Evolutionary conservation across 2,113 vertebrate genomes (phyloP).

Genomic region (Ondatra zibethicus): DNA sequence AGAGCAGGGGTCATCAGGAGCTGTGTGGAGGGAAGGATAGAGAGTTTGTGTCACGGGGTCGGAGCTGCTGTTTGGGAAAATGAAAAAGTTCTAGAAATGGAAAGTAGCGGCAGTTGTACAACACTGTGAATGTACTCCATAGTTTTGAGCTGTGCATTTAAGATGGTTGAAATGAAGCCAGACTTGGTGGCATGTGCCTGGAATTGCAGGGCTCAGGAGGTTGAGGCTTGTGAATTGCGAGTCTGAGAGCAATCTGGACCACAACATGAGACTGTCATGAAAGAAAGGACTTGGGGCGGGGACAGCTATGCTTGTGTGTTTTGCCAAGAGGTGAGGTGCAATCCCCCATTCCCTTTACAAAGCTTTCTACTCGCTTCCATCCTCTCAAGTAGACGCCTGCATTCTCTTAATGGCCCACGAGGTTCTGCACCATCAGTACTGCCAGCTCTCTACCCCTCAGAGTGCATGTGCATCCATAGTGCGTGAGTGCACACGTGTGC

Average conservation of each 20-base stretch:
- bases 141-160: background rate
- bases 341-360: background rate
- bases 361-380: background rate
- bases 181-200: background rate
- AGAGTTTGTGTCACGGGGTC: background rate
- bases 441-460: background rate
- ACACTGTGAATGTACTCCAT: background rate
- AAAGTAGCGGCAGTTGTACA: background rate
- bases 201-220: background rate
- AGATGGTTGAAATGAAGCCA: background rate
- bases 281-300: background rate
- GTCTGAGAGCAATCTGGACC: background rate
- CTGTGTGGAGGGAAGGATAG: too few relatives aligned
- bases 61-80: background rate
- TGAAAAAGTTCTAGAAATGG: background rate
- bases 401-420: too few relatives aligned
- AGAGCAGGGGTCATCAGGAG: background rate
- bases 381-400: background rate
- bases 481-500: too few relatives aligned
- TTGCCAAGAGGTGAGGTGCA: background rate
- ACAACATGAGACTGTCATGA: background rate
- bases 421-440: background rate
- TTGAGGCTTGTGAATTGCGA: background rate
- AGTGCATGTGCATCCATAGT: fast-evolving
- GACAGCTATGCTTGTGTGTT: background rate